Percentiles rank a stretch among this genome's conserved stretches.
Conservation (phyloP, 2,113 vertebrate species). For the Odobenus rosmarus region DNA sequence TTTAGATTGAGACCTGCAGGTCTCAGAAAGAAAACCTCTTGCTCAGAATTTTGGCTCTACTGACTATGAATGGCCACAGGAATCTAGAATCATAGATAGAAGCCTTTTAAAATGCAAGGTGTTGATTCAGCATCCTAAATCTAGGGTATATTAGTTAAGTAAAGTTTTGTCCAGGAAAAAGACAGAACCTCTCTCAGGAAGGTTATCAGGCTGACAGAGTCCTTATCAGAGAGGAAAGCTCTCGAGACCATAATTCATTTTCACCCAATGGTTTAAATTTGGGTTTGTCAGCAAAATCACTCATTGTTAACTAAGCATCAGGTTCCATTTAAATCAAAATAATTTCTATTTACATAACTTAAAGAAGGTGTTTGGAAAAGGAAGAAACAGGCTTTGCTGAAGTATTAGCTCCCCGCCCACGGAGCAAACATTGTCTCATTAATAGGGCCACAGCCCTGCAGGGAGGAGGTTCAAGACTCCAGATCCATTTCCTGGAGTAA, state of each 20-base stretch:
- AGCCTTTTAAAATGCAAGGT: background rate
- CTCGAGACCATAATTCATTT: background rate
- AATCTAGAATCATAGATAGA: background rate
- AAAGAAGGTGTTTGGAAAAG: background rate
- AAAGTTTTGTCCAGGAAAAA: background rate
- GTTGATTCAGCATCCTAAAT: background rate
- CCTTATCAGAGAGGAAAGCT: background rate
- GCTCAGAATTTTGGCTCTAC: background rate
- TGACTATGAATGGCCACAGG: background rate
- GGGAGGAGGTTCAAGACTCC: background rate
- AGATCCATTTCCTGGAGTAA: accelerated
- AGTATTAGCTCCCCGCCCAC: background rate
- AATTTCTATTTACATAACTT: background rate
- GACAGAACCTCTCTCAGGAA: too few relatives aligned
- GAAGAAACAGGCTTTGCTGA: background rate
- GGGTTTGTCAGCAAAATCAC: background rate
- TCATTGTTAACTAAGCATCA: background rate
- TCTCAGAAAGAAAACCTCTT: background rate
- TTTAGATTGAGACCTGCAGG: background rate
- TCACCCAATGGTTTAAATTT: background rate
- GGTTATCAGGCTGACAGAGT: background rate
- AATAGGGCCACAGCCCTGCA: accelerated
- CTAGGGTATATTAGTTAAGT: background rate
- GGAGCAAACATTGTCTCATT: background rate
- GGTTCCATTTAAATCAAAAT: background rate